Evolutionary conservation across 2,113 vertebrate genomes (phyloP), one percentile per base, ranked within the genome.

Genomic region (Menidia beryllina): DNA sequence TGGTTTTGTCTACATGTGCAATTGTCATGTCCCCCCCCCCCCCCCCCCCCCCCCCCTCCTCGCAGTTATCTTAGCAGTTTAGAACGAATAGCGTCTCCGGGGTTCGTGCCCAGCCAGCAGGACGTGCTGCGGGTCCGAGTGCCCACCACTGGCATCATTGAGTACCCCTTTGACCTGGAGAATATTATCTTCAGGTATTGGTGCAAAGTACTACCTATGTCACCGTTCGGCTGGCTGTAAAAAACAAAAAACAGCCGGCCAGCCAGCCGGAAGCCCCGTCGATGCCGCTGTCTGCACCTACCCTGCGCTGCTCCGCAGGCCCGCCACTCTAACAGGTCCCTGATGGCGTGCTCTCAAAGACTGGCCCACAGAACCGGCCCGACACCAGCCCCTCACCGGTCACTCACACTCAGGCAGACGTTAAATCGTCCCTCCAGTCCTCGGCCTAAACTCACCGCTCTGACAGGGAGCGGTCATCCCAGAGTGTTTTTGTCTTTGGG

Each of bases 161-260:
- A 98, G 83, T 97, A 97, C 90, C 96, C 96, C 21, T 98, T 97
- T 78, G 95, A 98, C 91, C 92, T 98, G 93, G 95, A 97, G 93
- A 97, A 95, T 88, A 94, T 97, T 91, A 95, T 98, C 90, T 98
- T 98, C 95, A 97, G 97, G 97, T 98, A 92, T 82, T 87, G 72
- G 80, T 77, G 77, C 84, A 62, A 20, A 62, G 63, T 76, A 72
- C 55, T 20, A 36, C 57, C 45, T 58, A 61, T 51, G 64, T 72
- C 74, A 20, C 70, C 74, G 85, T 78, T 72, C 77, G 78, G 57
- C 76, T 36, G 12, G 56, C 84, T 84, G 68, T 53, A n/a, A n/a
- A n/a, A n/a, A n/a, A n/a, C n/a, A n/a, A n/a, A 36, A 5, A 20
- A 53, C 78, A 66, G 77, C 59, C 43, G 47, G 79, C 30, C 79